phyloP scores from a whole-genome alignment of 2,888 invertebrate genomes.

The Nycteola revayana region DNA sequence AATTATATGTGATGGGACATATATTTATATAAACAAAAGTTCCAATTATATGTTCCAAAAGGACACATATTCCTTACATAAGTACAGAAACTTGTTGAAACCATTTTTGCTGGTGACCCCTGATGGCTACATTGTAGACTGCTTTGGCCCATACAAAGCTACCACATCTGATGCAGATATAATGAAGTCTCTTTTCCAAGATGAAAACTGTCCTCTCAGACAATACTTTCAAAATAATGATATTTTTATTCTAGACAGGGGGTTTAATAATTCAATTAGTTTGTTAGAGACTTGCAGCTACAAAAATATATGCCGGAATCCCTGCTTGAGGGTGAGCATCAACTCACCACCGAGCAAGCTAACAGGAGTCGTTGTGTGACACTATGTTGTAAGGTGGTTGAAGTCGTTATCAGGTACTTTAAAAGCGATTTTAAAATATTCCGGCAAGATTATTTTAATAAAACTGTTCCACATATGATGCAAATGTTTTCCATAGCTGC shows the following conservation, averaged over 20 bases:
- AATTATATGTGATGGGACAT: slow-evolving; percentile 8
- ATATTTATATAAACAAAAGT: slow-evolving; percentile 6
- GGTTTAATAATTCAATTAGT: no score
- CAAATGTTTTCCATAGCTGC: slow-evolving; percentile 12
- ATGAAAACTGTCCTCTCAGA: no score
- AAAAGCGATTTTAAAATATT: slow-evolving; percentile 7
- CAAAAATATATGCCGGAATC: slow-evolving; percentile 6
- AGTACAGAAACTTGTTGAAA: no score
- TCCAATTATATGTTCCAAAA: slow-evolving; percentile 3
- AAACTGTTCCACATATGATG: slow-evolving; percentile 7
- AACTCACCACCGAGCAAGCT: slow-evolving; percentile 9
- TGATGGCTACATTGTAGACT: slow-evolving; percentile 15
- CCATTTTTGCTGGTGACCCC: slow-evolving; percentile 12
- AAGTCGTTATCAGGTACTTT: slow-evolving; percentile 10
- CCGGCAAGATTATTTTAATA: slow-evolving; percentile 3
- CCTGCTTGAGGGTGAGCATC: slow-evolving; percentile 7
- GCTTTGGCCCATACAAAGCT: slow-evolving; percentile 13
- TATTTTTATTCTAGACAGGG: no score
- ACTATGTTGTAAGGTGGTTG: slow-evolving; percentile 10
- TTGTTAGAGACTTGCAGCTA: no score
- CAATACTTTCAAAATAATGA: no score
- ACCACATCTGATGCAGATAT: slow-evolving; percentile 19
- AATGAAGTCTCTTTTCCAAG: slow-evolving; percentile 8
- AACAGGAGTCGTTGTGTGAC: slow-evolving; percentile 10
- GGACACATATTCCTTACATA: slow-evolving; percentile 5